Conservation (phyloP, 1,140 invertebrate species). For the Coenobita brevimanus region DNA sequence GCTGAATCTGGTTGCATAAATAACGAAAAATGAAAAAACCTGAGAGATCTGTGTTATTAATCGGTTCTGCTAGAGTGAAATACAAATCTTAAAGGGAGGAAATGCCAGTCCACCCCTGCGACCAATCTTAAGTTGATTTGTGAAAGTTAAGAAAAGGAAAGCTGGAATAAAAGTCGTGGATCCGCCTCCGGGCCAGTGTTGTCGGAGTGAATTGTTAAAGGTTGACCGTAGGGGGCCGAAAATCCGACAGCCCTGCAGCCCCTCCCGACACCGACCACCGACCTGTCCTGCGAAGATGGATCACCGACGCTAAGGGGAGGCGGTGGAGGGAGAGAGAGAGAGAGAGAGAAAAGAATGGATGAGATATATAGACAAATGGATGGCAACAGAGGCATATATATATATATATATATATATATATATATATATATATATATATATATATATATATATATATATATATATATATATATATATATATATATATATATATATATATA, state of each 20-base stretch:
- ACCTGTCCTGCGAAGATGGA: slow-evolving; percentile 39
- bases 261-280: slow-evolving; percentile 8
- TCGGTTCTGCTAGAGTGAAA: too few relatives aligned
- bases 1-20: too few relatives aligned
- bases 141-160: too few relatives aligned
- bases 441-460: slow-evolving; percentile 43
- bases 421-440: slow-evolving; percentile 41
- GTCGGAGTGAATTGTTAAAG: neutral
- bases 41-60: too few relatives aligned
- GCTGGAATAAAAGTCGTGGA: too few relatives aligned
- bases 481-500: slow-evolving; percentile 4
- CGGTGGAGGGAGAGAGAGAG: neutral
- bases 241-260: neutral
- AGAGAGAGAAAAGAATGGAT: neutral
- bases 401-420: slow-evolving; percentile 22
- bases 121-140: too few relatives aligned
- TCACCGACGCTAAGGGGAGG: neutral
- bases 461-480: slow-evolving; percentile 21
- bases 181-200: too few relatives aligned
- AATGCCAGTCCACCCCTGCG: too few relatives aligned
- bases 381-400: neutral
- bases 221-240: neutral
- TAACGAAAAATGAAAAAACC: too few relatives aligned
- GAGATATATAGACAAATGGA: too few relatives aligned
- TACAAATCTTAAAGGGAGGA: too few relatives aligned